phyloP scores from a whole-genome alignment of 1,140 invertebrate genomes.

The Drosophila sturtevanti region DNA sequence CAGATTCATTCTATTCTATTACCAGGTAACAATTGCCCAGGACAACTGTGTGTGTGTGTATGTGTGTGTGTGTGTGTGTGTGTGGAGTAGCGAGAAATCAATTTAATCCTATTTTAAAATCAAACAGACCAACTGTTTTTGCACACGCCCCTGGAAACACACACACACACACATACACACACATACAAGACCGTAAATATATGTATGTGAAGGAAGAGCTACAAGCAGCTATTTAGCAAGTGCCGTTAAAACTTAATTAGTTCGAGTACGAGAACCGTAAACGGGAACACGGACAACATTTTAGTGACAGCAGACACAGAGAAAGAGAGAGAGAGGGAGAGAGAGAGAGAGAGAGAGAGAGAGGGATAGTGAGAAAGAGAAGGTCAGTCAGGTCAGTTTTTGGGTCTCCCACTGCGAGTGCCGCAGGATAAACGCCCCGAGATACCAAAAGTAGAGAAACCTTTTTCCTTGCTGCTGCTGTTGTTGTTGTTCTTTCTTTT shows the following conservation, averaged over 20 bases:
- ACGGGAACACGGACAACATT: not conserved
- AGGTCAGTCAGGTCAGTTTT: conserved; percentile 28
- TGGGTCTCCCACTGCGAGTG: conserved; percentile 64
- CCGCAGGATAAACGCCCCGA: conserved; percentile 67
- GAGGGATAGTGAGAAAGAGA: conserved; percentile 11
- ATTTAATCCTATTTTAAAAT: conserved; percentile 78
- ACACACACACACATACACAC: conserved; percentile 16
- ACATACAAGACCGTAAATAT: not conserved
- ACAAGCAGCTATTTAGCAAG: conserved; percentile 62
- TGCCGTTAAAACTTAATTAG: conserved; percentile 80
- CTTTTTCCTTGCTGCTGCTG: too few species aligned
- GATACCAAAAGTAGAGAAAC: conserved; percentile 22
- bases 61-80: conserved; percentile 12
- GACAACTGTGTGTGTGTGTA: conserved; percentile 18
- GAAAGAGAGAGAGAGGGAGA: too few species aligned
- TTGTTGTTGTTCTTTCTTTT: conserved; percentile 21
- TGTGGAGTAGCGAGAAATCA: conserved; percentile 72
- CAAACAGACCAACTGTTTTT: conserved; percentile 54
- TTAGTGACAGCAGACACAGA: too few species aligned
- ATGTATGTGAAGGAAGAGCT: not conserved
- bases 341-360: too few species aligned
- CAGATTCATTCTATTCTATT: not conserved
- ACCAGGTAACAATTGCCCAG: conserved; percentile 34
- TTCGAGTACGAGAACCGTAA: conserved; percentile 28
- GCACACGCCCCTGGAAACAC: conserved; percentile 59